Base-by-base conservation (phyloP, 2,888 invertebrate genomes). In the Nomada fucata region DNA sequence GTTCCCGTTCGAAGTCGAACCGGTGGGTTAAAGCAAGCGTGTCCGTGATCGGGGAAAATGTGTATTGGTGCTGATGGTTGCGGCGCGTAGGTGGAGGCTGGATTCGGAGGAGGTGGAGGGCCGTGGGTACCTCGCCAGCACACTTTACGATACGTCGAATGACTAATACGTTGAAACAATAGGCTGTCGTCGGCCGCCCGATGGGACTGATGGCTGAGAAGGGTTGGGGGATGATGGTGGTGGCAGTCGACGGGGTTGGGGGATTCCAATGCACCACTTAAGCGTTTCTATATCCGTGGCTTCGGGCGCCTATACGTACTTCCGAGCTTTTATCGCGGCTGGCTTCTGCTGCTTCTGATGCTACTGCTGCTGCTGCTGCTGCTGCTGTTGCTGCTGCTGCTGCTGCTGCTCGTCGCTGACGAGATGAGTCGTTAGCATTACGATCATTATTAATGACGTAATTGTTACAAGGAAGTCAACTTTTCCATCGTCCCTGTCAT, bases 81-180 rank as follows among this genome's bases (percentile, higher is more conserved):
- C 73, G 76, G 78, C 55, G 74, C 74, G 71, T 63, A 67, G 76
- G 83, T 76, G 84, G 82, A 77, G 80, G 85, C 60, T 63, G 78
- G 79, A 80, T 85, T 84, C 72, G 82, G 85, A 83, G 85, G 87
- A 88, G 76, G 86, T 83, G 86, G 86, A 86, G 85, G 84, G 86
- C 83, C 84, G 89, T 89, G 89, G 87, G 87, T 89, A 89, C 88
- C 88, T 88, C 87, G 87, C 85, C 89, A 91, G 91, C 89, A 92
- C 93, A 92, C 92, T 93, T 92, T 92, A 90, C 93, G 91, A 93
- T 93, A 92, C 91, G 92, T 92, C 92, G 92, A 93, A 93, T 93
- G 93, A 93, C 93, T 93, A 93, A 93, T 93, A 93, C 92, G 93
- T 90, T 91, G 93, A 93, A 93, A 93, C 93, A 93, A 93, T 93